Evolutionary conservation across 2,888 invertebrate genomes (phyloP), one percentile per base, ranked within the genome.

Genomic region (Colletes collaris): DNA sequence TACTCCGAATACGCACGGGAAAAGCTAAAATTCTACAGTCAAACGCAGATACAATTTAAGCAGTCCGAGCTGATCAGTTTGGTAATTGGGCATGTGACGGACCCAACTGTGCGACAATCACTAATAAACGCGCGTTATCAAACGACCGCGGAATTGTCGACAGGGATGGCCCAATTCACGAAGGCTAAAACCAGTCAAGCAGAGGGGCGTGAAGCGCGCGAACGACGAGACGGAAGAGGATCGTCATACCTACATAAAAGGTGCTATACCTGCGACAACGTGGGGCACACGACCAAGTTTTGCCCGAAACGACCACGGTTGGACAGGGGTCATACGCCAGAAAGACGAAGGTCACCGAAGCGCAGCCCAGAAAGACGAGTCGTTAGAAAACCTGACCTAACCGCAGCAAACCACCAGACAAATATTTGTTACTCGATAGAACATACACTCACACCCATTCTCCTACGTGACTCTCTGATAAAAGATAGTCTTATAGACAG

Each of bases 401-500:
- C n/a, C 16, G 7, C 3, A 27, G 40, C 0, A 10, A 44, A n/a
- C 11, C 0, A 50, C 2, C 16, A 69, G 27, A 40, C 69, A 0
- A 69, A 69, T 35, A 44, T 5, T 1, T 46, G 16, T n/a, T 27
- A 27, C 27, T 55, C n/a, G 3, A 13, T 46, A 0, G 63, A 63
- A 0, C 70, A 63, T 8, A 35, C 46, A 8, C 16, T 71, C 13
- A 56, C 16, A 0, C 49, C 63, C 16, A 37, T 63, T n/a, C 44
- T 71, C 2, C 37, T 63, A 13, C 49, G n/a, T 37, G 60, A 55
- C 10, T 27, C 37, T 46, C 4, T 62, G 1, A 44, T 62, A 13
- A 46, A 40, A 44, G 16, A 11, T 13, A 52, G 69, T 46, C 40
- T 62, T 1, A 62, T 70, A 53, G 69, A n/a, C n/a, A n/a, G n/a